phyloP scores from a whole-genome alignment of 2,113 vertebrate species.

The Butorides virescens region DNA sequence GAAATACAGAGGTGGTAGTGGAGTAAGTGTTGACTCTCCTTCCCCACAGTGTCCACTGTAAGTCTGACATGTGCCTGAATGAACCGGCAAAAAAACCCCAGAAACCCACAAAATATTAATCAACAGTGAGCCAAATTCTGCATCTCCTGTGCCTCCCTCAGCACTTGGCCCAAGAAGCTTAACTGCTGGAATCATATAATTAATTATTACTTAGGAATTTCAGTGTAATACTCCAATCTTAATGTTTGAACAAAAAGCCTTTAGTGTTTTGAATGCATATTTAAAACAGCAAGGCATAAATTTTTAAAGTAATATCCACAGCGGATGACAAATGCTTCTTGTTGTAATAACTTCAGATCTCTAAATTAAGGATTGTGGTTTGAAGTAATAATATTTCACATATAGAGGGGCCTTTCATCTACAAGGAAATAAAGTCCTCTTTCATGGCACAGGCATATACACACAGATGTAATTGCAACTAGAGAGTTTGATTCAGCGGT shows the following conservation, averaged over 20 bases:
- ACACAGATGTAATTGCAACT: background rate
- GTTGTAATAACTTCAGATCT: conserved; percentile 27
- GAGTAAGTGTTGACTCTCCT: background rate
- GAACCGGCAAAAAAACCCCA: background rate
- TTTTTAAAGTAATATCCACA: conserved; percentile 46
- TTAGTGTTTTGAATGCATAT: conserved; percentile 36
- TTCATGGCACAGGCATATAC: background rate
- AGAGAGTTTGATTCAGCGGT: background rate
- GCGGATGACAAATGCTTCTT: background rate
- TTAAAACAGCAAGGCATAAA: conserved; percentile 35
- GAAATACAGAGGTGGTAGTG: background rate
- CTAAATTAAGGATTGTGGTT: conserved; percentile 24
- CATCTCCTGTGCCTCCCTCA: background rate
- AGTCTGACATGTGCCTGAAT: background rate
- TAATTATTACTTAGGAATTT: conserved; percentile 39
- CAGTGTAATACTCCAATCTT: background rate
- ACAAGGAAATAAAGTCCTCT: conserved; percentile 7
- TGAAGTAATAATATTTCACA: conserved; percentile 19
- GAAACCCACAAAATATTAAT: background rate
- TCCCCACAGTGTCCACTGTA: too few relatives aligned
- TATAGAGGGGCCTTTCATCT: background rate
- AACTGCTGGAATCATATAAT: conserved; percentile 7
- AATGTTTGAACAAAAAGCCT: conserved; percentile 29
- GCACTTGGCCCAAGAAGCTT: background rate
- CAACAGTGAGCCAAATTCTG: background rate